Evolutionary conservation across 2,888 invertebrate genomes (phyloP), one percentile per base, ranked within the genome.

Genomic region (Tenthredo notha): DNA sequence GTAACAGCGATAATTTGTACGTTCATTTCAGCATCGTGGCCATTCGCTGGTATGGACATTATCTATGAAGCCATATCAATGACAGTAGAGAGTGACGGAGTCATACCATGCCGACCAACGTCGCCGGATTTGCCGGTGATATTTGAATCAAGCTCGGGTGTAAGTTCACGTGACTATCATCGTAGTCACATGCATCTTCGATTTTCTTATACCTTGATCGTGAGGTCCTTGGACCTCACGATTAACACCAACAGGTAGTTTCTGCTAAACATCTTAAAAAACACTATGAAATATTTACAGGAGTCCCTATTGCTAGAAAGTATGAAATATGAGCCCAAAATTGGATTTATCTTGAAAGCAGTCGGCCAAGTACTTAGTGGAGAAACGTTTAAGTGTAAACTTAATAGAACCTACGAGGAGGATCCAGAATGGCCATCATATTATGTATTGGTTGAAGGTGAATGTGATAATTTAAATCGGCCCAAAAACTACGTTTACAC

Each of bases 31-130:
- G 95, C 95, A 90, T 89, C 91, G 3, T 86, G 91, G 0, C 92
- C 93, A 86, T 92, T 94, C n/a, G 83, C 94, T 94, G 6, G 91
- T 93, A 18, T 84, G 0, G 91, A 92, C 7, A 70, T 6, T 2
- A 40, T 75, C 3, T 65, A 2, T 43, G 33, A 61, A 2, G 84
- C 86, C 29, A 40, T 89, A 0, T 85, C 61, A n/a, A 91, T 89
- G 1, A 87, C 93, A 0, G 89, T 93, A 15, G 92, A 92, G 3
- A 94, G 92, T 0, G 88, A 88, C 2, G 94, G 95, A 86, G 93
- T 94, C 86, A 90, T 96, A 87, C 96, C 96, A 33, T 96, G 96
- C 89, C 94, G 95, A 75, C 96, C 96, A 6, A 95, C 96, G 1
- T 94, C 95, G 75, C 96, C 96, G 1, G 21, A 80, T 21, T 21